Percentiles rank a stretch among this genome's conserved stretches.
phyloP scores from a whole-genome alignment of 2,797 vertebrate species.

The Artibeus lituratus region DNA sequence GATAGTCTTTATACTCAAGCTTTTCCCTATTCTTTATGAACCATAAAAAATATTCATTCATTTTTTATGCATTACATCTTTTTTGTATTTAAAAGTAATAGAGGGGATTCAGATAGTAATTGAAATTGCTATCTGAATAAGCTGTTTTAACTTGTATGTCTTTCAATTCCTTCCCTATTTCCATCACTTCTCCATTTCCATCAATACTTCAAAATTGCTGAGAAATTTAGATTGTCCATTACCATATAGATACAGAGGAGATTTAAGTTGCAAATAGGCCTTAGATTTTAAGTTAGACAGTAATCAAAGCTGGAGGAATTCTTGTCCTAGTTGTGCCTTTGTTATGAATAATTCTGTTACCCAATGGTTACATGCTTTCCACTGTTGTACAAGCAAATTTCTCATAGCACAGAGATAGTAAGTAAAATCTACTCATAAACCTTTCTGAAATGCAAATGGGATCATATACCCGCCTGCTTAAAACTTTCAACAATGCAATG shows the following conservation, averaged over 20 bases:
- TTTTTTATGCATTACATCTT: not conserved
- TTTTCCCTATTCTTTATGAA: not conserved
- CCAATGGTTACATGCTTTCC: not conserved
- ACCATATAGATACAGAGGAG: not conserved
- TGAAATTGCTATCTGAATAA: not conserved
- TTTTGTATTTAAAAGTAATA: not conserved
- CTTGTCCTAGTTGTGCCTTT: not conserved
- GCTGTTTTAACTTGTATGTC: not conserved
- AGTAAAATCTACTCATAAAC: not conserved
- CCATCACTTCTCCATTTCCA: not conserved
- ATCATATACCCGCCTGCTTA: not conserved
- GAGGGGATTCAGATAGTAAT: not conserved
- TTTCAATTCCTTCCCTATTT: not conserved
- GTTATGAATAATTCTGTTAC: not conserved
- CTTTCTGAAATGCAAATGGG: not conserved
- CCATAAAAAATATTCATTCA: not conserved
- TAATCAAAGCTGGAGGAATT: not conserved
- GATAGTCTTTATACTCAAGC: not conserved
- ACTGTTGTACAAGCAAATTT: not conserved
- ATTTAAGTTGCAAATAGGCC: not conserved
- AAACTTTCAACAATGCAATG: not conserved
- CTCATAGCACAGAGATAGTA: not conserved
- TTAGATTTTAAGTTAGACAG: not conserved
- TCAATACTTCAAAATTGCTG: not conserved
- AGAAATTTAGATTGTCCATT: not conserved